Evolutionary conservation across 2,888 invertebrate genomes (phyloP).

Genomic region (Cephus nigrinus): DNA sequence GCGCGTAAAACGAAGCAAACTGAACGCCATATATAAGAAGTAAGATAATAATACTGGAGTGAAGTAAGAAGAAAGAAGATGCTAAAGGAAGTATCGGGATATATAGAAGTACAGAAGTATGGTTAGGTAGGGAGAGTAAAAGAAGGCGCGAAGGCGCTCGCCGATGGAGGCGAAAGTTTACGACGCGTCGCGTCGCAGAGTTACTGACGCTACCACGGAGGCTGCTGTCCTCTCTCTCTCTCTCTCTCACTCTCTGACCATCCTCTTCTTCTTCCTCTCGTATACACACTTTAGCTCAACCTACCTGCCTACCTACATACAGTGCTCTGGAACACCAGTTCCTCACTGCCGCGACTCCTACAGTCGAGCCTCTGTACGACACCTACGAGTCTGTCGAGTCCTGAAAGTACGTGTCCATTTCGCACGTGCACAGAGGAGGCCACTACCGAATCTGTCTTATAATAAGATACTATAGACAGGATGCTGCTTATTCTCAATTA

Average conservation of each 20-base stretch:
- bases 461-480: no score
- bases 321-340: constrained; percentile 5
- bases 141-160: constrained; percentile 52
- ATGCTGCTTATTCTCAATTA: no score
- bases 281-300: no score
- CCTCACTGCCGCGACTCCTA: no score
- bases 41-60: no score
- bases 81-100: constrained; percentile 3
- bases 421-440: no score
- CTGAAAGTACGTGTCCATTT: constrained; percentile 8
- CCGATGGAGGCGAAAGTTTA: constrained; percentile 62
- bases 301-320: constrained; percentile 5
- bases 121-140: constrained; percentile 29
- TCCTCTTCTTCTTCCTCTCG: constrained; percentile 2
- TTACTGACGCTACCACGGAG: constrained; percentile 59
- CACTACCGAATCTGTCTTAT: no score
- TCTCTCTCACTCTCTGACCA: constrained; percentile 10
- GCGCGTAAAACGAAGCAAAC: no score
- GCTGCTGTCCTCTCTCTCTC: constrained; percentile 29
- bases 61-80: constrained; percentile 10
- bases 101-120: constrained; percentile 19
- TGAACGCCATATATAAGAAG: no score
- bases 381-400: constrained; percentile 1
- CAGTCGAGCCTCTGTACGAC: no score
- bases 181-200: constrained; percentile 59